Conservation (phyloP, 2,888 invertebrate species). For the Callosobruchus maculatus region DNA sequence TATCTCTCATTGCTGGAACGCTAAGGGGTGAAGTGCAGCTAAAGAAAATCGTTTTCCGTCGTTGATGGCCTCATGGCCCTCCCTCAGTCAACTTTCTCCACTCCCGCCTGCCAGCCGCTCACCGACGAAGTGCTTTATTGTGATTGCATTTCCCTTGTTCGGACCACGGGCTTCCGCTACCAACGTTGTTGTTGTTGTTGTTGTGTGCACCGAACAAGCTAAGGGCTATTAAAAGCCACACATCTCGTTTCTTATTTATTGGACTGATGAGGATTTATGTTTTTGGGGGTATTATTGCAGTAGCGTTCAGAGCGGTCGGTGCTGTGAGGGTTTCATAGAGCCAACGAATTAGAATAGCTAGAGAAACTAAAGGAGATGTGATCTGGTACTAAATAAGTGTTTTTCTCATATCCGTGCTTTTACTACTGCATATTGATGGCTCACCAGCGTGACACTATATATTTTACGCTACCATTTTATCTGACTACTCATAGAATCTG, state of each 20-base stretch:
- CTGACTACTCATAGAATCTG: too few relatives aligned
- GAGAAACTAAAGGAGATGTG: too few relatives aligned
- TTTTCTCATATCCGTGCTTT: too few relatives aligned
- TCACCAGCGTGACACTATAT: too few relatives aligned
- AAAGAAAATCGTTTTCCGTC: neutral
- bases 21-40: neutral
- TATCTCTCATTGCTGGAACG: neutral
- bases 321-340: too few relatives aligned
- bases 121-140: neutral
- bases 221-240: neutral
- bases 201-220: neutral
- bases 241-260: neutral
- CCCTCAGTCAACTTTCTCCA: neutral
- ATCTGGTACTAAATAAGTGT: too few relatives aligned
- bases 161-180: neutral
- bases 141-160: neutral
- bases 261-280: neutral
- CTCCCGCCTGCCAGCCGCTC: neutral
- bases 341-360: too few relatives aligned
- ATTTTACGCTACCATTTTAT: too few relatives aligned
- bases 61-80: neutral
- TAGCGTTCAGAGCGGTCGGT: neutral
- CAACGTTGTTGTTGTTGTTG: neutral
- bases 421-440: too few relatives aligned
- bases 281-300: neutral